These are phyloP conservation scores for Mythimna lalbum DNA, from an alignment of 2,888 invertebrate genomes.

Conservation along the genomic window DNA sequence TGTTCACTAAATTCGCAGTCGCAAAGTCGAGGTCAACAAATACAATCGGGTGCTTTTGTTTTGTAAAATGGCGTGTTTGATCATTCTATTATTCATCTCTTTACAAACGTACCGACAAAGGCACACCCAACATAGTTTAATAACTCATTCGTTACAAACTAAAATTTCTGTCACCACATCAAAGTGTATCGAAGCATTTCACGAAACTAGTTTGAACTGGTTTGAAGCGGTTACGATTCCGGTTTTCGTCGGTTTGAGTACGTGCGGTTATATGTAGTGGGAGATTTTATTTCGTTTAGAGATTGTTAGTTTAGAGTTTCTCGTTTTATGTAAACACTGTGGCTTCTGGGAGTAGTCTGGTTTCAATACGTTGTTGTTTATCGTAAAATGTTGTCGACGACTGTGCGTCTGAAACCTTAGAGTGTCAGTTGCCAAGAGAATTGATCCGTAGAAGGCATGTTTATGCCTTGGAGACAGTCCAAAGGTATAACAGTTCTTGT, in stretches of 20 bases:
- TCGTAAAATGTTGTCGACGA: constrained; percentile 27
- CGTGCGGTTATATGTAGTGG: constrained; percentile 48
- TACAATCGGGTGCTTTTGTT: constrained; percentile 32
- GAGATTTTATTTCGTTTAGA: constrained; percentile 49
- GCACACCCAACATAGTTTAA: constrained; percentile 48
- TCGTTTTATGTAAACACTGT: constrained; percentile 40
- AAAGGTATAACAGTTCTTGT: constrained; percentile 13
- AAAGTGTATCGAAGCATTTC: constrained; percentile 68
- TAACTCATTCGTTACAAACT: constrained; percentile 59
- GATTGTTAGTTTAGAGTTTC: constrained; percentile 53
- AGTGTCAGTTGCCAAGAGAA: constrained; percentile 35
- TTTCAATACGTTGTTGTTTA: constrained; percentile 35
- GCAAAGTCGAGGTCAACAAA: constrained; percentile 27
- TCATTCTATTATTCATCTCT: constrained; percentile 54
- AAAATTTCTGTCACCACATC: constrained; percentile 72
- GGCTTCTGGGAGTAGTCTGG: constrained; percentile 38
- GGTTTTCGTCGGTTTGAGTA: constrained; percentile 38
- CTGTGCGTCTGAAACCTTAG: constrained; percentile 32
- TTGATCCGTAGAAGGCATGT: constrained; percentile 27
- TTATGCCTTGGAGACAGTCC: constrained; percentile 27
- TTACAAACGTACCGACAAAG: constrained; percentile 35
- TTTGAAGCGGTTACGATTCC: constrained; percentile 53
- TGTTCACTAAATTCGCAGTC: constrained; percentile 31
- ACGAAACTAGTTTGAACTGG: constrained; percentile 65
- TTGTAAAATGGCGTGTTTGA: constrained; percentile 54